Percentiles rank a stretch among this genome's conserved stretches.
phyloP scores from a whole-genome alignment of 1,140 invertebrate species.

The Drosophila oshimai region DNA sequence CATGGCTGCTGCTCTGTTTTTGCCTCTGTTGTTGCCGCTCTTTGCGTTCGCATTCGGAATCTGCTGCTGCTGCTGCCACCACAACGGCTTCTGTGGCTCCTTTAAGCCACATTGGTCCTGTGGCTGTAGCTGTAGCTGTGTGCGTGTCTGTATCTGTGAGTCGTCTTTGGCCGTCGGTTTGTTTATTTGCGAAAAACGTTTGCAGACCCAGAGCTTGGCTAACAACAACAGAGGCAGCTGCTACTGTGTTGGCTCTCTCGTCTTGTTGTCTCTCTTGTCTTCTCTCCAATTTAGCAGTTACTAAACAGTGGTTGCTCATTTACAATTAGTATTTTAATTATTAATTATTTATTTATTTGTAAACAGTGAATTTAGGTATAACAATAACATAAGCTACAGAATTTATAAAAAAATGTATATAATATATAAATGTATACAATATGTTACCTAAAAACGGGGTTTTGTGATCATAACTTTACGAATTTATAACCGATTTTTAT shows the following conservation, averaged over 20 bases:
- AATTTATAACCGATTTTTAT: no score
- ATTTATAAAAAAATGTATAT: no score
- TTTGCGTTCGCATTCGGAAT: conserved; percentile 8
- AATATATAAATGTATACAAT: no score
- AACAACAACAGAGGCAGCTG: conserved; percentile 22
- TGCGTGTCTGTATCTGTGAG: conserved; percentile 6
- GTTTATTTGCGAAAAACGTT: conserved; percentile 68
- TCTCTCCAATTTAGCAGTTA: neutral
- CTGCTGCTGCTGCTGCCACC: conserved; percentile 26
- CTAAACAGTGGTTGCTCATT: neutral
- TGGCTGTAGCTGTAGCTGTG: neutral
- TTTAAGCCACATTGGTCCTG: conserved; percentile 13
- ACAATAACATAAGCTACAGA: no score
- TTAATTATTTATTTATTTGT: no score
- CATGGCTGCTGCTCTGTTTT: conserved; percentile 44
- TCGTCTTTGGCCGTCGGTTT: conserved; percentile 55
- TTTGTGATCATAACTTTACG: no score
- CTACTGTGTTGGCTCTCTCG: conserved; percentile 9
- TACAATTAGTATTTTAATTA: no score
- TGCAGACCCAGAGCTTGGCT: conserved; percentile 47
- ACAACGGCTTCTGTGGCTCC: conserved; percentile 24
- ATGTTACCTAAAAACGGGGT: no score
- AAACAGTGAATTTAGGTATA: no score
- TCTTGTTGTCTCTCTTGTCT: conserved; percentile 1
- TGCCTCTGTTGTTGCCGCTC: conserved; percentile 5